Base-by-base conservation (phyloP, 2,113 vertebrate genomes). In the Aspiorhynchus laticeps region DNA sequence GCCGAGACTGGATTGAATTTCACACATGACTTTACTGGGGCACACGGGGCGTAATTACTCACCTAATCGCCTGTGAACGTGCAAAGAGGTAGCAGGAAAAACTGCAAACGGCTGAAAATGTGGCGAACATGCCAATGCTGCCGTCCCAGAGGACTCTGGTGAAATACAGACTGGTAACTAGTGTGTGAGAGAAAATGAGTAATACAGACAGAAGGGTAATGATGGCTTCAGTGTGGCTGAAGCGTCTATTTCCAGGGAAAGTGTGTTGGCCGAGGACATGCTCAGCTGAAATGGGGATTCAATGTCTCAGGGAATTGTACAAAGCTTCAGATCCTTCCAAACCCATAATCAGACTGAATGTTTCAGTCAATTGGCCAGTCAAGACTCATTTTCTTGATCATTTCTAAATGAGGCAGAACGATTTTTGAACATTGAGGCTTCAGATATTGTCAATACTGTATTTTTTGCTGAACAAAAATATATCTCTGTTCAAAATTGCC, bases 31-130 rank as follows among this genome's bases (percentile, higher is more conserved):
- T 78, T 86, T 84, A 53, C 84, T 31, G 86, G 26, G 69, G 83
- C 80, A 38, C 75, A 84, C 19, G 36, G 84, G 36, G 63, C 56
- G 38, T 80, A 88, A 87, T 89, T 89, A 87, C 83, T 76, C 71
- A 87, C 69, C 73, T 87, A 85, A 89, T 87, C 74, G 76, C 59
- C 76, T 87, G 88, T 87, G 88, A 81, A 83, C 59, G 85, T 71
- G 73, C 80, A 83, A 83, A 71, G 65, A 51, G 59, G 43, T 5
- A 4, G 31, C 67, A 31, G 51, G 38, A 61, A 80, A 86, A 88
- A 82, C 59, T 56, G 71, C 84, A 85, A 74, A 78, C 12, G 2
- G 56, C 38, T 84, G 65, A 43, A 38, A 80, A 17, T 46, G 46
- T 33, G 73, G n/a, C 17, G 43, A 86, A 36, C 24, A 12, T 24